These are phyloP conservation scores for Euleptes europaea DNA, from an alignment of 2,113 vertebrate genomes.

Conservation along the genomic window DNA sequence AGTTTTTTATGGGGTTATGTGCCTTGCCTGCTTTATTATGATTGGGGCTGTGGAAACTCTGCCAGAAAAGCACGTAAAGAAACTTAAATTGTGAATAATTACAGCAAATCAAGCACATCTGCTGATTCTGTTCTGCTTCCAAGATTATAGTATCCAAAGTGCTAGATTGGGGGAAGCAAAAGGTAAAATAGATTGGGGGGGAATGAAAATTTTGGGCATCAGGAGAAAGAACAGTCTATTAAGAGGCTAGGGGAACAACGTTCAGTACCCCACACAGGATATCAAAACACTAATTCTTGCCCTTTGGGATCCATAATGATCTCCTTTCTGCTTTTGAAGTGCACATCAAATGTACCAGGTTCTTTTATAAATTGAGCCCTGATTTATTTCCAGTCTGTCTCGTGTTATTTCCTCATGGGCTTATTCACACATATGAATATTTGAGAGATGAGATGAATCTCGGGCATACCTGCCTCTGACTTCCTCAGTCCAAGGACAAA, in stretches of 20 bases:
- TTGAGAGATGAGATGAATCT: neutral
- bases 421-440: neutral
- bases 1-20: neutral
- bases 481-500: neutral
- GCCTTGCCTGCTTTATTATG: neutral
- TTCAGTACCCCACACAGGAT: neutral
- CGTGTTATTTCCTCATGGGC: neutral
- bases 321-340: neutral
- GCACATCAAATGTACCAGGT: neutral
- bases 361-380: neutral
- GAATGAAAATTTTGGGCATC: neutral
- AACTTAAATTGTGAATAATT: neutral
- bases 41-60: neutral
- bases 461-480: neutral
- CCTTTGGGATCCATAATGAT: neutral
- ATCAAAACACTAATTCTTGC: neutral
- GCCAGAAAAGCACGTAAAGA: neutral
- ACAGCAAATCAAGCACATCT: neutral
- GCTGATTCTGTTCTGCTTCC: neutral
- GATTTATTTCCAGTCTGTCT: neutral
- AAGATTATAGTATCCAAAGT: neutral
- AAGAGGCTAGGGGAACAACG: neutral
- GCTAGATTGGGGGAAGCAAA: neutral
- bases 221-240: neutral
- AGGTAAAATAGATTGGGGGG: neutral